Evolutionary conservation across 2,113 vertebrate genomes (phyloP).

Genomic region (Pelvicachromis taeniatus): DNA sequence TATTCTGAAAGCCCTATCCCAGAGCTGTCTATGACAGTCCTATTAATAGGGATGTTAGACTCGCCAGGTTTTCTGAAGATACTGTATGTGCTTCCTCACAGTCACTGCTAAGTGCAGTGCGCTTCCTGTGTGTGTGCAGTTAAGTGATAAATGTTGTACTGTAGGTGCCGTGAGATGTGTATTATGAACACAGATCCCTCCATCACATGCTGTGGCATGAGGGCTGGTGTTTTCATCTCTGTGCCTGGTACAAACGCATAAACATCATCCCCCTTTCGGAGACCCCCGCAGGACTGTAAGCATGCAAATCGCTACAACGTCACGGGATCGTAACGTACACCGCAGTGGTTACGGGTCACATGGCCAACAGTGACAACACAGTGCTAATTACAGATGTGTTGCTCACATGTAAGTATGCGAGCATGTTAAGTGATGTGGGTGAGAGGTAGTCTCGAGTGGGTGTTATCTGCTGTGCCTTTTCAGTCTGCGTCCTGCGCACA

Average conservation of each 20-base stretch:
- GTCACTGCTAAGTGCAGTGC: slow-evolving; percentile 47
- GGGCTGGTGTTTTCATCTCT: slow-evolving; percentile 30
- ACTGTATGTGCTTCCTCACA: slow-evolving; percentile 37
- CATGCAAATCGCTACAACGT: not conserved
- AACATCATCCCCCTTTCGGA: not conserved
- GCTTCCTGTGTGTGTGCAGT: slow-evolving; percentile 21
- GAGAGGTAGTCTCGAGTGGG: not conserved
- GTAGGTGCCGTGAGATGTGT: slow-evolving; percentile 2
- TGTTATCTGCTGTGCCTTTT: slow-evolving; percentile 17
- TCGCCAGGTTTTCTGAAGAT: slow-evolving; percentile 26
- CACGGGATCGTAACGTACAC: not conserved
- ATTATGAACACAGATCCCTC: slow-evolving; percentile 10
- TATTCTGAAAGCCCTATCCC: slow-evolving; percentile 68
- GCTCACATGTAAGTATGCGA: slow-evolving; percentile 8
- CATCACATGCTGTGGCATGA: slow-evolving; percentile 51
- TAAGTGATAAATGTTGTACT: slow-evolving; percentile 45
- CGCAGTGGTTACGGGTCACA: not conserved
- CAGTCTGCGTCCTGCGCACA: slow-evolving; percentile 4
- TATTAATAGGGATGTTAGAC: slow-evolving; percentile 57
- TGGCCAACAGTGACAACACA: not conserved
- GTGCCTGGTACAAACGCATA: not conserved
- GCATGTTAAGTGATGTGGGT: not conserved
- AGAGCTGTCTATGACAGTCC: slow-evolving; percentile 46
- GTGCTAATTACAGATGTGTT: slow-evolving; percentile 8
- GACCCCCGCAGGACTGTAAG: slow-evolving; percentile 16